These are phyloP conservation scores for Sipha flava DNA, from an alignment of 1,140 invertebrate genomes.

Conservation along the genomic window DNA sequence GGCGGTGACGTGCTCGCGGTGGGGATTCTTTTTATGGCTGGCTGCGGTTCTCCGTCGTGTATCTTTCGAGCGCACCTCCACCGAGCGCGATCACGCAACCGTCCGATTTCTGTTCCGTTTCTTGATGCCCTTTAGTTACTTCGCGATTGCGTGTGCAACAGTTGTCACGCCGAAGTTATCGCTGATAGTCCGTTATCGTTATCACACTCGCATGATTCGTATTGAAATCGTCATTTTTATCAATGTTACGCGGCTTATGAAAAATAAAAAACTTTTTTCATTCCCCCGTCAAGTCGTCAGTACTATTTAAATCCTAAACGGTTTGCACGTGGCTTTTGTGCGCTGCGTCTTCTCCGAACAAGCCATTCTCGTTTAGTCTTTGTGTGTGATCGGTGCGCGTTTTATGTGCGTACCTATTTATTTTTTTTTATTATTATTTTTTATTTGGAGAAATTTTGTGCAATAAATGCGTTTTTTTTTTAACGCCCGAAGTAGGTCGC, in stretches of 20 bases:
- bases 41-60: neutral
- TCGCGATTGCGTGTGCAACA: slow-evolving; percentile 18
- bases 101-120: neutral
- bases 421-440: too few species aligned
- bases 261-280: neutral
- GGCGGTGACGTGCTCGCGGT: too few species aligned
- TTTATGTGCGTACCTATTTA: too few species aligned
- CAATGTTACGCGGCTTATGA: neutral
- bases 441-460: slow-evolving; percentile 20
- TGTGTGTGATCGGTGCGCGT: neutral
- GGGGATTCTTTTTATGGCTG: slow-evolving; percentile 8
- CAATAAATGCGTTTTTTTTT: slow-evolving; percentile 22
- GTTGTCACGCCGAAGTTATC: slow-evolving; percentile 10
- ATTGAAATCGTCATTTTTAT: too few species aligned
- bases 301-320: neutral
- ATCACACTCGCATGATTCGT: neutral
- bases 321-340: neutral
- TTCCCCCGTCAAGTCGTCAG: too few species aligned
- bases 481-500: slow-evolving; percentile 15
- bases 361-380: too few species aligned
- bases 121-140: neutral
- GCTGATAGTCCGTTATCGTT: neutral
- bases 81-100: neutral
- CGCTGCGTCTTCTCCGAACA: too few species aligned
- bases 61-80: slow-evolving; percentile 8